A percentile compares a stretch with the other conserved stretches of the same genome.
Conservation (phyloP, 2,888 invertebrate species). For the Plebejus anna region DNA sequence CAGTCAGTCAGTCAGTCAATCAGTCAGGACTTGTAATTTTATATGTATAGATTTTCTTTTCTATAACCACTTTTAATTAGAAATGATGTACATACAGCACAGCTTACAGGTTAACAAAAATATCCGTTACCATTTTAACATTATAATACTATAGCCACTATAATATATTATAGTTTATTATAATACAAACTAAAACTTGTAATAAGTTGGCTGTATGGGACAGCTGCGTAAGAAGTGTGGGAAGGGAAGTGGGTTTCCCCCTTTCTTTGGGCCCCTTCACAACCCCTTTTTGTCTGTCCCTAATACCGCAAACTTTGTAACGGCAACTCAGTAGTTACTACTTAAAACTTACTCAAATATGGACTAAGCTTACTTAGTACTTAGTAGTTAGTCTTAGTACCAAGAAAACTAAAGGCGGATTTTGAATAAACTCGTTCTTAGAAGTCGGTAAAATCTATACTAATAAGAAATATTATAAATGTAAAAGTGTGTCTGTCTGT, state of each 20-base stretch:
- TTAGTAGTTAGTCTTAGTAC: background rate
- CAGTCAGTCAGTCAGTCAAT: no score
- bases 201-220: background rate
- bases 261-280: slow-evolving; percentile 13
- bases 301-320: slow-evolving; percentile 15
- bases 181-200: background rate
- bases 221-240: slow-evolving; percentile 13
- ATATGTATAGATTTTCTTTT: no score
- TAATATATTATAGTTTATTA: background rate
- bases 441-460: no score
- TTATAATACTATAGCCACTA: no score
- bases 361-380: background rate
- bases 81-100: no score
- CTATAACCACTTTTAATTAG: no score
- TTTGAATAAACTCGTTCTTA: no score
- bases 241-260: slow-evolving; percentile 18
- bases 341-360: background rate
- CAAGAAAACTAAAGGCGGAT: background rate
- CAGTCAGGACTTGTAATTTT: no score
- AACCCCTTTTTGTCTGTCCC: slow-evolving; percentile 26
- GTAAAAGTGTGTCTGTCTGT: no score
- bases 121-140: no score
- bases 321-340: background rate
- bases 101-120: no score
- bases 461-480: no score